Percentiles rank a stretch among this genome's conserved stretches.
phyloP scores from a whole-genome alignment of 2,113 vertebrate genomes.

The Heteronetta atricapilla region DNA sequence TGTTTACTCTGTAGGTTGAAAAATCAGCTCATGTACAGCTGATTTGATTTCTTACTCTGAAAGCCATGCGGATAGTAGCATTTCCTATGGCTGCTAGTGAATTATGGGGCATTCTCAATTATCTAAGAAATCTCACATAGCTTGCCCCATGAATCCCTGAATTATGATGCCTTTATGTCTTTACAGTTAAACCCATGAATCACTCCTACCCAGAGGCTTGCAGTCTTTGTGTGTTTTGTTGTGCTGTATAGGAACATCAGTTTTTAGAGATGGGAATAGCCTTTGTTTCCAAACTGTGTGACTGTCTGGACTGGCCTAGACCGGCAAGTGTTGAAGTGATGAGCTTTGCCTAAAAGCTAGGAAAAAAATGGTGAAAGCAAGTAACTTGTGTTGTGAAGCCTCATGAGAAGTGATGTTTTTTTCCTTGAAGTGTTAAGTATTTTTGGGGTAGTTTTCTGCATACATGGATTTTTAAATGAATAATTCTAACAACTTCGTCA shows the following conservation, averaged over 20 bases:
- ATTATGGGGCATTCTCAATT: slow-evolving; percentile 49
- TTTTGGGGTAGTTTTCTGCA: background rate
- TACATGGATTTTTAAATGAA: background rate
- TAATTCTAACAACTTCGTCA: background rate
- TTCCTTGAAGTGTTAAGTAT: background rate
- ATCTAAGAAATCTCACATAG: slow-evolving; percentile 23
- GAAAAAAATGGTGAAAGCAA: background rate
- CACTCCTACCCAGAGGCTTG: background rate
- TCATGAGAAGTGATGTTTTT: background rate
- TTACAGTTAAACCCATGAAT: slow-evolving; percentile 35
- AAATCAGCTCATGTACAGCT: slow-evolving; percentile 11
- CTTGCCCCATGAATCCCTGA: slow-evolving; percentile 29
- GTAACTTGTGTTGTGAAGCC: background rate
- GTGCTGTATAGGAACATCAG: background rate
- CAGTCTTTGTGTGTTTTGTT: background rate
- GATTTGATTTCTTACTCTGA: slow-evolving; percentile 36
- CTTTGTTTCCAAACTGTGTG: background rate
- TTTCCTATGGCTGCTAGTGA: slow-evolving; percentile 49
- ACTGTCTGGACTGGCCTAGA: background rate
- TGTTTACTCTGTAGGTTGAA: background rate
- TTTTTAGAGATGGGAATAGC: background rate
- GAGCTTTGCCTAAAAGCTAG: background rate
- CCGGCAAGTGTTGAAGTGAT: background rate
- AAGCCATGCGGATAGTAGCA: slow-evolving; percentile 8
- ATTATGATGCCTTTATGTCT: slow-evolving; percentile 21